Evolutionary conservation across 2,797 vertebrate genomes (phyloP).

Genomic region (Aldrovandia affinis): DNA sequence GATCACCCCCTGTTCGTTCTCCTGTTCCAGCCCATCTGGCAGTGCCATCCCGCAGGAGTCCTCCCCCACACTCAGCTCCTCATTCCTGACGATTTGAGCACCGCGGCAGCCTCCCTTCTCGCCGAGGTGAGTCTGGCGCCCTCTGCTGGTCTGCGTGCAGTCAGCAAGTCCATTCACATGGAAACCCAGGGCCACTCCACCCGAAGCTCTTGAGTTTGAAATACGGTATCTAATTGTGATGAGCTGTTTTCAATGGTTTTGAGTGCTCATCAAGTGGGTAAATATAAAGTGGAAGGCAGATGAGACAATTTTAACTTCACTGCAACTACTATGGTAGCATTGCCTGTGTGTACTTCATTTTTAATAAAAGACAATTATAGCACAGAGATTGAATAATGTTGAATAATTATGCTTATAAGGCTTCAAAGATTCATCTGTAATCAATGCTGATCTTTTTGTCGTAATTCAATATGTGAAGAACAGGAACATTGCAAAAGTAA

Average conservation of each 20-base stretch:
- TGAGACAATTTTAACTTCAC: not conserved
- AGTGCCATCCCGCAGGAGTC: slow-evolving; percentile 90
- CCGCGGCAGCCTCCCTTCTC: slow-evolving; percentile 85
- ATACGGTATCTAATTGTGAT: not conserved
- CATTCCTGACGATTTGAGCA: slow-evolving; percentile 86
- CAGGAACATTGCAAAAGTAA: not conserved
- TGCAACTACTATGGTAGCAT: not conserved
- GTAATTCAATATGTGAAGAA: not conserved
- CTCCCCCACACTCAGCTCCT: slow-evolving; percentile 89
- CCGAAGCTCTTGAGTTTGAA: not conserved
- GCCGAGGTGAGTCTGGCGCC: slow-evolving; percentile 78
- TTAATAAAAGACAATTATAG: not conserved
- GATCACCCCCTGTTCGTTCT: slow-evolving; percentile 19
- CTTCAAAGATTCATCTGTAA: not conserved
- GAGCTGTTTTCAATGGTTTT: not conserved
- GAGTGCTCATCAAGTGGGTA: not conserved
- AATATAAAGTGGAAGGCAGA: not conserved
- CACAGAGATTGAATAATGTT: not conserved
- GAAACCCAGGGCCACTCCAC: not conserved
- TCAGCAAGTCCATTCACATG: not conserved
- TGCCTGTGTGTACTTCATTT: not conserved
- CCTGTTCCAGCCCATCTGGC: slow-evolving; percentile 81
- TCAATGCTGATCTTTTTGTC: not conserved
- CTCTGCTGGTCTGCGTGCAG: not conserved
- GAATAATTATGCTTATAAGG: not conserved